A percentile compares a stretch with the other conserved stretches of the same genome.
phyloP scores from a whole-genome alignment of 1,140 invertebrate genomes.

The Hylaeus anthracinus region DNA sequence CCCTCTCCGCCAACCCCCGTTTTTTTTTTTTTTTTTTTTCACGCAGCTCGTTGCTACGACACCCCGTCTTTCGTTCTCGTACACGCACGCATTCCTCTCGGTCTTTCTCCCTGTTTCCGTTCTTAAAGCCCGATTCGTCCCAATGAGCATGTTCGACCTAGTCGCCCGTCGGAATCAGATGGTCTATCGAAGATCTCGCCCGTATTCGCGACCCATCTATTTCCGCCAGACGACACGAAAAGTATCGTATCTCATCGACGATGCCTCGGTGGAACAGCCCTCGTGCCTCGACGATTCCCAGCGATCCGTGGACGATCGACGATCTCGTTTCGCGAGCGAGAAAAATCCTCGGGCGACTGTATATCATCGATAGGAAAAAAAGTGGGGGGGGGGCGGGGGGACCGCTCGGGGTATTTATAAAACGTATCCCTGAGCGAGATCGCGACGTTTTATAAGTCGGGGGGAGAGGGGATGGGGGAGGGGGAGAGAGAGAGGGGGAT shows the following conservation, averaged over 20 bases:
- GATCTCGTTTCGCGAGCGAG: not conserved
- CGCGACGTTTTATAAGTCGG: not conserved
- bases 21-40: not conserved
- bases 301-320: constrained; percentile 38
- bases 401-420: not conserved
- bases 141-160: constrained; percentile 75
- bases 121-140: constrained; percentile 64
- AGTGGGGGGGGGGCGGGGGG: too few species aligned
- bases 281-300: constrained; percentile 59
- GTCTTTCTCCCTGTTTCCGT: constrained; percentile 52
- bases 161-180: constrained; percentile 66
- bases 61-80: constrained; percentile 38
- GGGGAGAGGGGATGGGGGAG: too few species aligned
- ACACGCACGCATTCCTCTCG: constrained; percentile 43
- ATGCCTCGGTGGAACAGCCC: constrained; percentile 75
- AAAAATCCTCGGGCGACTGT: not conserved
- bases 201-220: constrained; percentile 14
- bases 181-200: constrained; percentile 28
- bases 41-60: constrained; percentile 15
- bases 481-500: too few species aligned
- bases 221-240: constrained; percentile 14
- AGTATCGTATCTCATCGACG: constrained; percentile 64
- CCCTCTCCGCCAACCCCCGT: not conserved
- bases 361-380: not conserved
- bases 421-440: not conserved